Base-by-base conservation (phyloP, 2,888 invertebrate species). In the Pollenia griseotomentosa region DNA sequence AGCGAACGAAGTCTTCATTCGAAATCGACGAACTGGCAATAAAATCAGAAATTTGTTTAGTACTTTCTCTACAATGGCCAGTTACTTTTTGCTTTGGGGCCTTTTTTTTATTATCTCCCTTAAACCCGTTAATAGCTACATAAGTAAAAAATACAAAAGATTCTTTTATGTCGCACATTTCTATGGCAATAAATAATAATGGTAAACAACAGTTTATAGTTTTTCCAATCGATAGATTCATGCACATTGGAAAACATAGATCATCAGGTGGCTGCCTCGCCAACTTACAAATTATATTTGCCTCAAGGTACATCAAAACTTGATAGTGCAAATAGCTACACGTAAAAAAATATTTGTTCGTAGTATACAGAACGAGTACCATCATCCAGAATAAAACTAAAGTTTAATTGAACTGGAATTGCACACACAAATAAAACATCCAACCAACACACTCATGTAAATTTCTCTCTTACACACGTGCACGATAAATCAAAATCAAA, bases 161-260 rank as follows among this genome's bases (percentile, higher is more conserved):
- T 33, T 33, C 33, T 33, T 33, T 33, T 6, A 33, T 33, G 33
- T 33, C 33, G 33, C 14, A 40, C 16, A 40, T 14, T 8, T 55
- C 33, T 59, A 73, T 8, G 46, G 59, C 57, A 59, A 19, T 73
- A 33, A 44, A 23, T 77, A 63, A 8, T 10, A 42, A 63, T 51
- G n/a, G 9, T 5, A 46, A 48, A 70, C 40, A 95, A 19, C 10
- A 70, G 40, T 57, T 77, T 59, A 23, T 73, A 73, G 65, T 48
- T 81, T 85, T 82, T 75, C 71, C 86, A 83, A 80, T 78, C 83
- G 75, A 88, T 83, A 77, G 80, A 85, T 85, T 70, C 63, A 75
- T 77, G 44, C 80, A 77, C 75, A 77, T 73, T 61, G 75, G 75
- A 85, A 85, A 75, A 80, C 74, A 75, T 85, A 85, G 82, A 85